phyloP scores from a whole-genome alignment of 1,140 invertebrate genomes.

The Camponotus vicinus region DNA sequence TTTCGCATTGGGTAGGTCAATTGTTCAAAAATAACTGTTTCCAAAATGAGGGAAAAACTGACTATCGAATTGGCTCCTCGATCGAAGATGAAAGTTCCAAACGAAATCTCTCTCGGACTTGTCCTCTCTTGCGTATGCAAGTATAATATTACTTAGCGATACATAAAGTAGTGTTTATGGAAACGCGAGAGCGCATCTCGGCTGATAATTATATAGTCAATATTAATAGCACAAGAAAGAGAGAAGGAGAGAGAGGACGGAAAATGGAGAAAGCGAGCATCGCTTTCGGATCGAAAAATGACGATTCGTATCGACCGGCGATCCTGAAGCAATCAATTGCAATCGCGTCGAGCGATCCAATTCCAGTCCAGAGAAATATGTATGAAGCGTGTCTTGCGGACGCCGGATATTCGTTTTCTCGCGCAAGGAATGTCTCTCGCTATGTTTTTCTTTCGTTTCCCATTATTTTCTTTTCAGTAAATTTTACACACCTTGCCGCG shows the following conservation, averaged over 20 bases:
- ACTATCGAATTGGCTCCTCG: neutral
- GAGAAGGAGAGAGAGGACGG: neutral
- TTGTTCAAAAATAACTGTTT: neutral
- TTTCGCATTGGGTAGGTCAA: neutral
- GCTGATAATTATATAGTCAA: constrained; percentile 61
- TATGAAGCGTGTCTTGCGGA: constrained; percentile 23
- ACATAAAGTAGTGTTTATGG: constrained; percentile 44
- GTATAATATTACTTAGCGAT: constrained; percentile 54
- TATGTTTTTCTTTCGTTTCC: neutral
- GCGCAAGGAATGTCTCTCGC: constrained; percentile 20
- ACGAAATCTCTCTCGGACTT: constrained; percentile 10
- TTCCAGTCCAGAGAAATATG: constrained; percentile 13
- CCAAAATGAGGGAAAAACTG: neutral
- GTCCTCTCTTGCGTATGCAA: constrained; percentile 23
- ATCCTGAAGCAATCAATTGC: constrained; percentile 27
- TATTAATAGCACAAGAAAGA: constrained; percentile 48
- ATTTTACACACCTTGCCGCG: constrained; percentile 20
- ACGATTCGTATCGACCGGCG: constrained; percentile 14
- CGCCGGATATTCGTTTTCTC: constrained; percentile 34
- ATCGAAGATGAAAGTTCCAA: neutral
- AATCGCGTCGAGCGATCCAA: constrained; percentile 20
- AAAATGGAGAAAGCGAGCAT: neutral
- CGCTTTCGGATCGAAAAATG: constrained; percentile 23
- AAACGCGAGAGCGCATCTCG: constrained; percentile 22
- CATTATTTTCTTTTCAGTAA: constrained; percentile 27